Conservation (phyloP, 2,797 vertebrate species). For the Pipistrellus pygmaeus region DNA sequence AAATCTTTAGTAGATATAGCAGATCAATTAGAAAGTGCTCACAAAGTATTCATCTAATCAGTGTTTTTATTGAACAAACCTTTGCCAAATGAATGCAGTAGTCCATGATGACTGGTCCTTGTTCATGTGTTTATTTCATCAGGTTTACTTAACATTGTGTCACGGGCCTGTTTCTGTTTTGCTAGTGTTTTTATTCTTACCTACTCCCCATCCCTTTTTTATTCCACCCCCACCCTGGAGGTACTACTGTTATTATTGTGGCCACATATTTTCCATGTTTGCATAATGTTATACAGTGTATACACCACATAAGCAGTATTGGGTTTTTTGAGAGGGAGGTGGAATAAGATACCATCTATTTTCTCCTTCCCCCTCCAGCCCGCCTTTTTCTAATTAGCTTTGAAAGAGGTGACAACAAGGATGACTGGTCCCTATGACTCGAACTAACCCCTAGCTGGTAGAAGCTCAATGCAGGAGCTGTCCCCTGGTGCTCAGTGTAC, state of each 20-base stretch:
- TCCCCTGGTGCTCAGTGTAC: too few relatives aligned
- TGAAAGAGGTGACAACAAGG: background rate
- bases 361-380: background rate
- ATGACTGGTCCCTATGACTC: too few relatives aligned
- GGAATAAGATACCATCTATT: background rate
- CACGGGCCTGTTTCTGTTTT: background rate
- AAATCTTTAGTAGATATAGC: background rate
- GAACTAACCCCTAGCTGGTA: too few relatives aligned
- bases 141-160: background rate
- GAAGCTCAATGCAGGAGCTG: too few relatives aligned
- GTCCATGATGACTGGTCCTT: background rate
- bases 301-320: background rate
- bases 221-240: too few relatives aligned
- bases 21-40: background rate
- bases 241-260: background rate
- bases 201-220: background rate
- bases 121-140: background rate
- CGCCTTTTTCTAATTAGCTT: background rate
- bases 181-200: conserved; percentile 7
- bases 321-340: accelerated
- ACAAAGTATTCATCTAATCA: background rate
- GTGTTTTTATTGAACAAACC: background rate
- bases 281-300: background rate
- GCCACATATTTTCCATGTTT: background rate
- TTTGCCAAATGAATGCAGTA: background rate